Percentiles rank a stretch among this genome's conserved stretches.
phyloP scores from a whole-genome alignment of 1,140 invertebrate genomes.

The Polypedilum pembai region DNA sequence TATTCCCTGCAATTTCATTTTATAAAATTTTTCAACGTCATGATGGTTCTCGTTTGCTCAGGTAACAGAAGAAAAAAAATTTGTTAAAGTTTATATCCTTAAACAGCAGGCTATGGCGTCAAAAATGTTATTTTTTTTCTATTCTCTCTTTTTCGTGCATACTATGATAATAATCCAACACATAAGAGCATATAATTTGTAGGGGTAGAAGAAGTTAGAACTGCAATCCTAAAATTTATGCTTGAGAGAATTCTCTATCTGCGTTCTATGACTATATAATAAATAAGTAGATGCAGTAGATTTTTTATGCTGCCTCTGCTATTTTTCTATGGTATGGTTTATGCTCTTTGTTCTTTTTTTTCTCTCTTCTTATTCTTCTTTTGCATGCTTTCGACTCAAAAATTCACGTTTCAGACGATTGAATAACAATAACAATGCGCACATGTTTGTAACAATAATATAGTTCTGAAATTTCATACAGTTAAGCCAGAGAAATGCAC shows the following conservation, averaged over 20 bases:
- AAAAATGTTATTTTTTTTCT: neutral
- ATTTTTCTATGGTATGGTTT: too few relatives aligned
- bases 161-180: too few relatives aligned
- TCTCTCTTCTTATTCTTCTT: neutral
- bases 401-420: slow-evolving; percentile 6
- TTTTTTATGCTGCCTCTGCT: neutral
- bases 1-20: too few relatives aligned
- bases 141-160: too few relatives aligned
- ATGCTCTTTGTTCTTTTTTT: too few relatives aligned
- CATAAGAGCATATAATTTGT: too few relatives aligned
- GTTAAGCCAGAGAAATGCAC: neutral
- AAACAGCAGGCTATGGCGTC: slow-evolving; percentile 2
- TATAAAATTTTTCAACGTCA: neutral
- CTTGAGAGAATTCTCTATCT: neutral
- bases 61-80: neutral
- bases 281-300: neutral
- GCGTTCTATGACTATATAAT: neutral
- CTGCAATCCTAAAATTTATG: slow-evolving; percentile 10
- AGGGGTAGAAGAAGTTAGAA: neutral
- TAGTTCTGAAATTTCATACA: slow-evolving; percentile 18
- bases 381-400: neutral
- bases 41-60: neutral
- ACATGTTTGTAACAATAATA: slow-evolving; percentile 1
- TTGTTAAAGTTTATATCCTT: neutral
- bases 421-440: slow-evolving; percentile 12